These are phyloP conservation scores for Oophaga pumilio DNA, from an alignment of 2,113 vertebrate genomes.

Conservation along the genomic window DNA sequence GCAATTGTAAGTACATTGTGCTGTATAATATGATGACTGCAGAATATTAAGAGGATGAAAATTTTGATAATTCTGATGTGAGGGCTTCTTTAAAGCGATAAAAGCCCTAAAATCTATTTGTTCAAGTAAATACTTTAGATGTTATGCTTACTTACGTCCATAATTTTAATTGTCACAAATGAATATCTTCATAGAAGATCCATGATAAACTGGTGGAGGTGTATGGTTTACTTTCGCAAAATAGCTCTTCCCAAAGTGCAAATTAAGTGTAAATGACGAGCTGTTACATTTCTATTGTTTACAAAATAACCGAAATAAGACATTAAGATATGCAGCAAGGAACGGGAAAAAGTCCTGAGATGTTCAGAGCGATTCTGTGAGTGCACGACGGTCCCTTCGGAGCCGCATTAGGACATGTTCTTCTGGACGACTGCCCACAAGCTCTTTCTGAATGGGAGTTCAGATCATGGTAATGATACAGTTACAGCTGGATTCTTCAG, in stretches of 20 bases:
- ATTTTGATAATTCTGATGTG: too few species aligned
- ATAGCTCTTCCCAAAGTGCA: not conserved
- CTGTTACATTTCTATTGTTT: not conserved
- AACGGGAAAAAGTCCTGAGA: not conserved
- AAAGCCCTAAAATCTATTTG: too few species aligned
- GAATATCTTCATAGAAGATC: not conserved
- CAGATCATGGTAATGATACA: constrained; percentile 46
- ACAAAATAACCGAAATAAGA: not conserved
- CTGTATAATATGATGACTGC: too few species aligned
- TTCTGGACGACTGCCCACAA: constrained; percentile 53
- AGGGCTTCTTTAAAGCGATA: too few species aligned
- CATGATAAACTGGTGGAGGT: not conserved
- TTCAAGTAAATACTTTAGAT: too few species aligned
- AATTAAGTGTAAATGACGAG: constrained; percentile 7
- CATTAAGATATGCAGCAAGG: not conserved
- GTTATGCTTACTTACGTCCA: not conserved
- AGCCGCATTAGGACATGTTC: constrained; percentile 31
- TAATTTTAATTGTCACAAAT: not conserved
- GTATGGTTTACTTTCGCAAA: not conserved
- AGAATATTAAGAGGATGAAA: too few species aligned
- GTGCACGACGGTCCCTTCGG: not conserved
- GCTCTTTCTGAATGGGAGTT: constrained; percentile 50
- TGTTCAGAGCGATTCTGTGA: not conserved
- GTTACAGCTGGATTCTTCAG: constrained; percentile 47
- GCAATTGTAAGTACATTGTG: too few species aligned